Conservation (phyloP, 2,888 invertebrate species). For the Rotaria magnacalcarata region DNA sequence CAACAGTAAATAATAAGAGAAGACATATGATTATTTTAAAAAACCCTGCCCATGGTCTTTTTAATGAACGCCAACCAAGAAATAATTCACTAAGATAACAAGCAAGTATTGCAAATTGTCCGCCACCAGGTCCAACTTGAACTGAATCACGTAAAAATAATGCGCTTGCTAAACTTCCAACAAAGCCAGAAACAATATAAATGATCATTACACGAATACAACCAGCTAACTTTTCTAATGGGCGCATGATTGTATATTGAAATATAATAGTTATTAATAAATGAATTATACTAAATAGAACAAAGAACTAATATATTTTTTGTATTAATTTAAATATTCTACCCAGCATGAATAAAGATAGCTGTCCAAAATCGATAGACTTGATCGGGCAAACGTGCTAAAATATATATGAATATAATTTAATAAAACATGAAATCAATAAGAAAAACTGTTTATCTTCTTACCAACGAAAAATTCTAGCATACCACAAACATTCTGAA, state of each 20-base stretch:
- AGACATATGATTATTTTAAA: constrained; percentile 35
- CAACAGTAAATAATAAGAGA: constrained; percentile 71
- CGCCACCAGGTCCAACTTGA: constrained; percentile 93
- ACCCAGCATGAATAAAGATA: constrained; percentile 92
- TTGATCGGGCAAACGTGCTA: constrained; percentile 73
- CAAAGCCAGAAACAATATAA: constrained; percentile 87
- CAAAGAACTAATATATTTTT: not conserved
- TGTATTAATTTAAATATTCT: constrained; percentile 49
- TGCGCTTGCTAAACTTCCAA: constrained; percentile 91
- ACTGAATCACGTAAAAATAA: constrained; percentile 94
- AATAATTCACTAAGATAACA: constrained; percentile 86
- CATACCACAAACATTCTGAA: constrained; percentile 86
- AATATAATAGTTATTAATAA: constrained; percentile 79
- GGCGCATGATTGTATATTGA: constrained; percentile 88
- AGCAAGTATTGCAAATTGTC: constrained; percentile 88
- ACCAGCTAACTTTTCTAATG: constrained; percentile 90
- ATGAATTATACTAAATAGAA: constrained; percentile 69
- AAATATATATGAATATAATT: not conserved
- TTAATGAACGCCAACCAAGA: constrained; percentile 81
- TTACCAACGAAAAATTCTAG: constrained; percentile 73
- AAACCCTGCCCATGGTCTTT: constrained; percentile 44
- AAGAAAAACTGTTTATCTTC: not conserved
- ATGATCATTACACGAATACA: constrained; percentile 83
- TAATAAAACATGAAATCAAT: too few species aligned
- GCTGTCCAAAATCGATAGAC: constrained; percentile 93